phyloP scores from a whole-genome alignment of 2,888 invertebrate genomes.

The Stegana nigrithorax region DNA sequence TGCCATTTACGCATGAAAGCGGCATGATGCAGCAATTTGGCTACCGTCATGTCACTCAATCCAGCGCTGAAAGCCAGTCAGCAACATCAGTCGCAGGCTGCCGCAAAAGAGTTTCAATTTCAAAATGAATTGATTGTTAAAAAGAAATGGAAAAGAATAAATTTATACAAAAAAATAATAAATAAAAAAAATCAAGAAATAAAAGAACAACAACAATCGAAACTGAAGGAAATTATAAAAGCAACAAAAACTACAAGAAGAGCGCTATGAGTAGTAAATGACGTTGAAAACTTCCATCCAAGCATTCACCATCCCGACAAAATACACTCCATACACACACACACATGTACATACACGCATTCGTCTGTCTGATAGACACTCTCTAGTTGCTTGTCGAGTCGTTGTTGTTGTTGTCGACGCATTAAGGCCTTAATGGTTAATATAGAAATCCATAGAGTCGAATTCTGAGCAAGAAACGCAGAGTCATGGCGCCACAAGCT shows the following conservation, averaged over 20 bases:
- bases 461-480: constrained; percentile 31
- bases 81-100: constrained; percentile 24
- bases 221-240: neutral
- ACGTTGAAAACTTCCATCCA: constrained; percentile 45
- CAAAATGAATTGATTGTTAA: constrained; percentile 48
- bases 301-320: constrained; percentile 4
- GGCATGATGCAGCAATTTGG: constrained; percentile 50
- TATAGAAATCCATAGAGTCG: constrained; percentile 33
- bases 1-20: constrained; percentile 47
- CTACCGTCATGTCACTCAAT: constrained; percentile 56
- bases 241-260: neutral
- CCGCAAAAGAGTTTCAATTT: constrained; percentile 52
- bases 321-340: neutral
- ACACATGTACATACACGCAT: constrained; percentile 14
- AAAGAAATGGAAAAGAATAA: too few species aligned
- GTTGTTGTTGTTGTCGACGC: constrained; percentile 20
- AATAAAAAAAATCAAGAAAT: neutral
- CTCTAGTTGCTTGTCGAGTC: too few species aligned
- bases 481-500: constrained; percentile 55
- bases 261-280: constrained; percentile 42
- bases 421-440: constrained; percentile 56
- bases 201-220: too few species aligned
- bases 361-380: constrained; percentile 1
- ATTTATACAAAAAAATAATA: neutral
- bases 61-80: constrained; percentile 8